Conservation (phyloP, 2,888 invertebrate species). For the Coleophora flavipennella region DNA sequence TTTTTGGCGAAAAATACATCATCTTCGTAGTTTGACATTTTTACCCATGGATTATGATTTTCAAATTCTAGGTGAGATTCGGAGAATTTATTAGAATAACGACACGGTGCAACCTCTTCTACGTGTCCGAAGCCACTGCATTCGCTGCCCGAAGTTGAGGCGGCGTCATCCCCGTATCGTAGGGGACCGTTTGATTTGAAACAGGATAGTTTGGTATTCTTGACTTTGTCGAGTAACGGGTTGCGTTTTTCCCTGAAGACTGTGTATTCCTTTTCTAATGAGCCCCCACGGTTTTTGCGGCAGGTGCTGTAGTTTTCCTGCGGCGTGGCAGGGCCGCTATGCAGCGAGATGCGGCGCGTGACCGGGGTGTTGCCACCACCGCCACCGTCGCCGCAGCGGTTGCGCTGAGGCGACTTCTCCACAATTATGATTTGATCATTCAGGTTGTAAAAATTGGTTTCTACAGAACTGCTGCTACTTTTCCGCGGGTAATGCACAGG, state of each 20-base stretch:
- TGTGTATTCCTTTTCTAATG: constrained; percentile 72
- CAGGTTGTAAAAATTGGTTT: constrained; percentile 79
- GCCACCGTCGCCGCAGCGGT: constrained; percentile 43
- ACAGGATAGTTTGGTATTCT: constrained; percentile 79
- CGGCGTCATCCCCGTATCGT: constrained; percentile 60
- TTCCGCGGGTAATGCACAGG: constrained; percentile 76
- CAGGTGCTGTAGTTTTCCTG: constrained; percentile 65
- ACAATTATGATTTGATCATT: constrained; percentile 74
- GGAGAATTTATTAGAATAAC: constrained; percentile 44
- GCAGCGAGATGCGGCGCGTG: constrained; percentile 57
- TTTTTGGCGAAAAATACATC: constrained; percentile 61
- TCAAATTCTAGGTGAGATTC: constrained; percentile 59
- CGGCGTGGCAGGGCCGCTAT: constrained; percentile 52
- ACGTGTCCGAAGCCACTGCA: constrained; percentile 66
- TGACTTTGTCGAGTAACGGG: constrained; percentile 79
- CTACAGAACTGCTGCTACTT: constrained; percentile 75
- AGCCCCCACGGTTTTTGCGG: constrained; percentile 61
- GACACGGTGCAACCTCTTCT: constrained; percentile 51
- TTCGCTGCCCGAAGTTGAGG: constrained; percentile 67
- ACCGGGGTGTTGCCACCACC: constrained; percentile 48
- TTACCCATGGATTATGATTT: constrained; percentile 66
- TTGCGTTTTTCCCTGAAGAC: constrained; percentile 77
- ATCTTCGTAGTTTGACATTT: constrained; percentile 61
- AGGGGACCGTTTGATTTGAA: constrained; percentile 73
- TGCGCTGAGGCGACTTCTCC: constrained; percentile 69